A percentile compares a stretch with the other conserved stretches of the same genome.
Evolutionary conservation across 2,797 vertebrate genomes (phyloP).

Genomic region (Chelon auratus): DNA sequence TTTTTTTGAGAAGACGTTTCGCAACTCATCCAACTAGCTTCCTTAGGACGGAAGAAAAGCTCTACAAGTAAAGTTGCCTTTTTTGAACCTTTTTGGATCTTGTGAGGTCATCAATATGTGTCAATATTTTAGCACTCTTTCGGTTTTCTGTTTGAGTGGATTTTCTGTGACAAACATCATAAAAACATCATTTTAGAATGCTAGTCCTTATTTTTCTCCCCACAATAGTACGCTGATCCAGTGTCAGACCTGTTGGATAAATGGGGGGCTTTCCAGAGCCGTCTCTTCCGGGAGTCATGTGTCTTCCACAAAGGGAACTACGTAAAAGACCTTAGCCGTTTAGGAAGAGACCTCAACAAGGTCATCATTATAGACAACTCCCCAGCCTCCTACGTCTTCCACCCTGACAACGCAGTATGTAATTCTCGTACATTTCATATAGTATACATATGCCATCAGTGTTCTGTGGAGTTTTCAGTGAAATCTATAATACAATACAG

Average conservation of each 20-base stretch:
- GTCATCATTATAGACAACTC: constrained; percentile 99
- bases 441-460: not conserved
- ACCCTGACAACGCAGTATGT: constrained; percentile 95
- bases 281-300: constrained; percentile 97
- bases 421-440: not conserved
- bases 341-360: constrained; percentile 94
- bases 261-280: constrained; percentile 93
- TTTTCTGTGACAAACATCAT: too few species aligned
- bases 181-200: too few species aligned
- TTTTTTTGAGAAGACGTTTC: too few species aligned
- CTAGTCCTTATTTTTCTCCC: not conserved
- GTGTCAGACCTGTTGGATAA: constrained; percentile 97
- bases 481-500: not conserved
- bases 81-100: too few species aligned
- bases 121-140: too few species aligned
- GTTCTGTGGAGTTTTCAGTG: too few species aligned
- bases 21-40: too few species aligned
- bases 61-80: too few species aligned
- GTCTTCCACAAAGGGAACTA: constrained; percentile 99
- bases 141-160: too few species aligned
- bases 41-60: too few species aligned
- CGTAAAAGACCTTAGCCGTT: constrained; percentile 95
- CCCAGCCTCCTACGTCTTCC: constrained; percentile 96
- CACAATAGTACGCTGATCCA: constrained; percentile 91
- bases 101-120: too few species aligned